phyloP scores from a whole-genome alignment of 2,888 invertebrate genomes.

The Drosophila aldrichi region DNA sequence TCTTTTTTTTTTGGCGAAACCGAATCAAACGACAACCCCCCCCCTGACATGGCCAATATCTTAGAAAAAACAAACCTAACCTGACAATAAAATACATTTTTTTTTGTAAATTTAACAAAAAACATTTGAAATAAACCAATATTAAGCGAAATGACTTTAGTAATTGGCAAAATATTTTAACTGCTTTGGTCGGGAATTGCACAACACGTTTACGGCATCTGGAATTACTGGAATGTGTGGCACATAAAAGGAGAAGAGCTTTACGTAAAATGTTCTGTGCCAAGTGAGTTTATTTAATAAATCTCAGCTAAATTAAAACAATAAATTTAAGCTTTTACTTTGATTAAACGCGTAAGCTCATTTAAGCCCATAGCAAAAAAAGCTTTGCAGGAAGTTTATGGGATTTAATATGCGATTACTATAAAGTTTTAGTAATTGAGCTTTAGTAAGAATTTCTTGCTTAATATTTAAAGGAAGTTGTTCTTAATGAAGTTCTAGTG shows the following conservation, averaged over 20 bases:
- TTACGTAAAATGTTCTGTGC: neutral
- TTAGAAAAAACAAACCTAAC: neutral
- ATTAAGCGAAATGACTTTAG: neutral
- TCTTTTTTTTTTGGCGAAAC: too few relatives aligned
- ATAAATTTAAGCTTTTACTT: too few relatives aligned
- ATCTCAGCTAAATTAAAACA: too few relatives aligned
- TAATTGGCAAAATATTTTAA: neutral
- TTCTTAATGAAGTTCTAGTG: neutral
- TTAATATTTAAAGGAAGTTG: too few relatives aligned
- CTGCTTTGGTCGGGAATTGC: too few relatives aligned
- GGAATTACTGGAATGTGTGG: neutral
- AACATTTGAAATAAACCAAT: constrained; percentile 9
- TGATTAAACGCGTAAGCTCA: neutral
- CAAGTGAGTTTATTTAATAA: neutral
- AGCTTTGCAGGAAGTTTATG: neutral
- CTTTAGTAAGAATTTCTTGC: neutral
- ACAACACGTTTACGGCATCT: neutral
- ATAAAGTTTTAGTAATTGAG: neutral
- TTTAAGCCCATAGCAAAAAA: neutral
- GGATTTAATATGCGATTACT: neutral
- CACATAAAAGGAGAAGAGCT: neutral
- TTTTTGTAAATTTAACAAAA: neutral
- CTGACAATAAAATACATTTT: neutral
- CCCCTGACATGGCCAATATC: neutral
- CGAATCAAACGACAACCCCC: too few relatives aligned